phyloP scores from a whole-genome alignment of 2,888 invertebrate species.

The Andrena haemorrhoa region DNA sequence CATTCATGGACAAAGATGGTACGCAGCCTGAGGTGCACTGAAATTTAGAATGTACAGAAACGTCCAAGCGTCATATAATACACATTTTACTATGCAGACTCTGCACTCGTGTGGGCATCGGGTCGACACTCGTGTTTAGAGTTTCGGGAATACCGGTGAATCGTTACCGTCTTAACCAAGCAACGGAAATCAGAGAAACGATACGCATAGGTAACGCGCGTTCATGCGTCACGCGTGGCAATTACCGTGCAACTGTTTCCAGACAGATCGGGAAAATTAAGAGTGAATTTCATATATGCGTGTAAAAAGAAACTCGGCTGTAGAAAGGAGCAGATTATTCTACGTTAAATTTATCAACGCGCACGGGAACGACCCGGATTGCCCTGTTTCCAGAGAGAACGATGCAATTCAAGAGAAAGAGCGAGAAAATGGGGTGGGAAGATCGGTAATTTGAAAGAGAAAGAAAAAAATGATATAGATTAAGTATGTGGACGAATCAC shows the following conservation, averaged over 20 bases:
- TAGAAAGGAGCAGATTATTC: not conserved
- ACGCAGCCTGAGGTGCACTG: constrained; percentile 80
- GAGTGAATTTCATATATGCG: constrained; percentile 10
- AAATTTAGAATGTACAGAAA: constrained; percentile 80
- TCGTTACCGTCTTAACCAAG: constrained; percentile 29
- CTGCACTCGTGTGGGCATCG: constrained; percentile 75
- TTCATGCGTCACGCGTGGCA: constrained; percentile 44
- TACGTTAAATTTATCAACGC: constrained; percentile 17
- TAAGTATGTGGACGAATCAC: constrained; percentile 75
- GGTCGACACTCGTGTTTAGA: constrained; percentile 70
- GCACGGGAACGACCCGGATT: not conserved
- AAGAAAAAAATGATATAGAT: constrained; percentile 56
- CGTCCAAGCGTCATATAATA: constrained; percentile 75
- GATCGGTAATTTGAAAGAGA: constrained; percentile 49
- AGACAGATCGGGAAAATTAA: constrained; percentile 27
- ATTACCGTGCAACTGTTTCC: constrained; percentile 2
- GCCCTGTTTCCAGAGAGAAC: constrained; percentile 22
- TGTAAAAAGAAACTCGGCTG: constrained; percentile 8
- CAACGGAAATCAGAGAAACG: constrained; percentile 49
- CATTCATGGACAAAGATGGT: constrained; percentile 81
- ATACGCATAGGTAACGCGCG: constrained; percentile 28
- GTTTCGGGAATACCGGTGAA: constrained; percentile 19
- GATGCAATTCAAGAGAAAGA: constrained; percentile 33
- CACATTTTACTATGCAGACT: constrained; percentile 74
- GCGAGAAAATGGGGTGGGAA: constrained; percentile 48